These are phyloP conservation scores for Siniperca chuatsi DNA, from an alignment of 2,113 vertebrate genomes.

Conservation along the genomic window DNA sequence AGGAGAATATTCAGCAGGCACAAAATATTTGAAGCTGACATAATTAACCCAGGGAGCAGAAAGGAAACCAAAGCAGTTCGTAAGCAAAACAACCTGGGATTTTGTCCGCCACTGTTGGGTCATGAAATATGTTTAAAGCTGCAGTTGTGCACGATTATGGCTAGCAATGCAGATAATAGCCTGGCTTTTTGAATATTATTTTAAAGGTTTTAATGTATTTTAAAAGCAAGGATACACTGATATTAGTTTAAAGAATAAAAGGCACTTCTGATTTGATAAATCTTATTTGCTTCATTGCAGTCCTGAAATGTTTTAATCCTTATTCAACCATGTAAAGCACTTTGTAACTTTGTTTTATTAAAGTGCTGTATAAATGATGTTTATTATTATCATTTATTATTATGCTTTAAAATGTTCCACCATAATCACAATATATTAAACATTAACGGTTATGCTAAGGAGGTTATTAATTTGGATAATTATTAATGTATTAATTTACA, in stretches of 20 bases:
- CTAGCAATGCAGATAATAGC: neutral
- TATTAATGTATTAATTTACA: conserved; percentile 18
- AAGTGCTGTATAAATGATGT: no score
- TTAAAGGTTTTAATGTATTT: conserved; percentile 14
- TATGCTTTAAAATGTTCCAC: neutral
- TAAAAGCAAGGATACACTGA: neutral
- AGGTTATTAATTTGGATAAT: neutral
- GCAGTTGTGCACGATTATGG: neutral
- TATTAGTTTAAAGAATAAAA: neutral
- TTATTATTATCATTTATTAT: no score
- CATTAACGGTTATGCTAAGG: neutral
- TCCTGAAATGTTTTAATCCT: no score
- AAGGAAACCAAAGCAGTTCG: conserved; percentile 44
- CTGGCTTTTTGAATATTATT: neutral
- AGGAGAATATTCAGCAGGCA: conserved; percentile 55
- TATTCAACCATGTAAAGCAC: no score
- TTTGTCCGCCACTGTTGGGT: conserved; percentile 29
- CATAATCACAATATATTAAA: neutral
- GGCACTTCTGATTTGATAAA: neutral
- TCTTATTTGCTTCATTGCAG: no score
- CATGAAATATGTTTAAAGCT: conserved; percentile 26
- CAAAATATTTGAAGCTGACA: conserved; percentile 58
- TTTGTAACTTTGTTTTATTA: no score
- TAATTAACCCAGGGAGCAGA: conserved; percentile 59
- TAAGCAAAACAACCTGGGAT: conserved; percentile 50